Conservation (phyloP, 2,113 vertebrate species). For the Tragulus kanchil region DNA sequence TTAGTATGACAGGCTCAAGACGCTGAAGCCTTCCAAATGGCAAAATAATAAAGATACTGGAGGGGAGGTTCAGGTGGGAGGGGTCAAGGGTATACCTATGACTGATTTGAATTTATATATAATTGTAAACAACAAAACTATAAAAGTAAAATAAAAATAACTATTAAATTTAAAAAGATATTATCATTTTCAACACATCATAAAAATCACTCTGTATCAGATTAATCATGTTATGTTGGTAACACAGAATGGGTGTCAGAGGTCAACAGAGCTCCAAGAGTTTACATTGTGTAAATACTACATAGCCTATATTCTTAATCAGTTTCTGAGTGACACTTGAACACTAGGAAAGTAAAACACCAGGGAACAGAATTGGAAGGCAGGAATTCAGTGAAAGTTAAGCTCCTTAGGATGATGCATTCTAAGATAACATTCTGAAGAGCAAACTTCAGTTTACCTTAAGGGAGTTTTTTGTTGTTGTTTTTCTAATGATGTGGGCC, state of each 20-base stretch:
- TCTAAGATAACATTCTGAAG: not conserved
- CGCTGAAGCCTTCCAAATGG: not conserved
- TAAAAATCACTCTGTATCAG: not conserved
- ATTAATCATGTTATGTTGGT: not conserved
- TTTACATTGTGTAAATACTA: not conserved
- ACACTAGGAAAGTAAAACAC: not conserved
- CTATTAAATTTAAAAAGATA: too few relatives aligned
- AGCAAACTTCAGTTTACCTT: not conserved
- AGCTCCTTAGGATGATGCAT: not conserved
- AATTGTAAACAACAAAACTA: too few relatives aligned
- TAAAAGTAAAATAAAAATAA: too few relatives aligned
- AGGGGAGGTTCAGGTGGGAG: too few relatives aligned
- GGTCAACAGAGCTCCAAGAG: conserved; percentile 10
- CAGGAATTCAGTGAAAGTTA: not conserved
- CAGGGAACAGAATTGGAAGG: not conserved
- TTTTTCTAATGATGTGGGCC: not conserved
- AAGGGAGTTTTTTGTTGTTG: conserved; percentile 18
- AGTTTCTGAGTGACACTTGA: not conserved
- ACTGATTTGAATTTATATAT: too few relatives aligned
- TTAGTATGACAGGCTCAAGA: not conserved
- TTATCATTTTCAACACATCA: not conserved
- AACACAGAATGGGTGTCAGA: conserved; percentile 47
- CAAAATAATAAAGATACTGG: not conserved
- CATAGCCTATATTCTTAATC: not conserved
- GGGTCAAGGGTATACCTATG: too few relatives aligned